A percentile compares a stretch with the other conserved stretches of the same genome.
Conservation (phyloP, 2,113 vertebrate species). For the pig (Sus scrofa) region T2T-Sscrofa CM000812.6:33358501-33359000, state of each 20-base stretch:
- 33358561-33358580: conserved; percentile 23
- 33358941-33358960: too few species aligned
- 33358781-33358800: background rate
- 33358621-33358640: background rate
- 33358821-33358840: conserved; percentile 1
- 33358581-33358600: background rate
- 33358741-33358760: background rate
- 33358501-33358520: background rate
- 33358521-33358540: background rate
- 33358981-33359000: too few species aligned
- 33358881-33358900: background rate
- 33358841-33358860: background rate
- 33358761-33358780: background rate
- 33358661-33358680: background rate
- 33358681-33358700: background rate
- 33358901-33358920: too few species aligned
- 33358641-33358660: background rate
- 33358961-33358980: too few species aligned
- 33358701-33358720: background rate
- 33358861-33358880: background rate
- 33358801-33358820: background rate
- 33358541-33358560: background rate
- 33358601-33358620: background rate
- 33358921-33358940: too few species aligned
- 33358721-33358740: background rate